Base-by-base conservation (phyloP, 2,797 vertebrate species). In the Agapornis canus region DNA sequence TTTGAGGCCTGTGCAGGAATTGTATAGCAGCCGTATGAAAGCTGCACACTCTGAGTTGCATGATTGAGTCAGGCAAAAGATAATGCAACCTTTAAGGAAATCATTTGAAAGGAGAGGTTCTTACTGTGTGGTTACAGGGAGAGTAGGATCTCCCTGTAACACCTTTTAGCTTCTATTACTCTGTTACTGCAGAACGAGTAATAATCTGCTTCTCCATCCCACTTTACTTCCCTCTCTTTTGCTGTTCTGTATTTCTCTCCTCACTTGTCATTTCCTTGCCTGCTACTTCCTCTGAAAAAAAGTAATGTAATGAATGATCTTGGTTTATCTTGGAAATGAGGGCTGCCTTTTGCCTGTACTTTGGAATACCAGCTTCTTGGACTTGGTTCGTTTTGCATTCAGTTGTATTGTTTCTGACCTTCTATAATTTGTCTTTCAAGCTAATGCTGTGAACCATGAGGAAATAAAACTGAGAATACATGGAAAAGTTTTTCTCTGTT, bases 351-450 rank as follows among this genome's bases (percentile, higher is more conserved):
- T 63, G 21, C 13, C 31, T 0, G 1, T 59, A 32, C 32, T 52
- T 81, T 91, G 45, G 35, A 90, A 65, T 1, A 1, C 13, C 57
- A 69, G 4, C 18, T 61, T 69, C 29, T 65, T 89, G n/a, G 27
- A 32, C 11, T 49, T 80, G 11, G 15, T 70, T 86, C 79, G 8
- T 40, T 86, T 75, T 71, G 39, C 48, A 26, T 11, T 56, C 56
- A 82, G 13, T 60, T 84, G 35, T 81, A 49, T 4, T 70, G 42
- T 65, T 88, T 31, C 21, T 82, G 35, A 64, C 27, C 11, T 86
- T 86, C 48, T 13, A 48, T 48, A 56, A 18, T 92, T 82, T 90
- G 66, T 91, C 70, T 93, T 91, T 92, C 78, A 82, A 65, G 89
- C 14, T 49, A 52, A 45, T 8, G 39, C 59, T 82, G 47, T 94